Base-by-base conservation (phyloP, 2,113 vertebrate species). In the Daboia siamensis region DNA sequence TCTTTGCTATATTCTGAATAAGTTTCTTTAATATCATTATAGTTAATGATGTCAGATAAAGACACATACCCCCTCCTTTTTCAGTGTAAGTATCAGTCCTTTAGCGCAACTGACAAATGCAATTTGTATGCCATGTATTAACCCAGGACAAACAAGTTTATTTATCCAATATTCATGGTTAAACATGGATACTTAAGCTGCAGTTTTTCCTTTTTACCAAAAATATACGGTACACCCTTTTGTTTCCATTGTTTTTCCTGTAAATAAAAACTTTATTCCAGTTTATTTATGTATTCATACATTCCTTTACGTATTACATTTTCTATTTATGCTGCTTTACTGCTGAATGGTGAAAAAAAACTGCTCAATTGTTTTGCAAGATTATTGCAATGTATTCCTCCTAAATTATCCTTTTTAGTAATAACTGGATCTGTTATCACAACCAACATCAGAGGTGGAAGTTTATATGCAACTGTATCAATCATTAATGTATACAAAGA, bases 401-500 rank as follows among this genome's bases (percentile, higher is more conserved):
- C n/a, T 55, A 29, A 23, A 54, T 86, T 46, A 26, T 86, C 59
- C 46, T 86, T 59, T 54, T 2, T 96, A 99, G 99, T 98, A 26
- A 97, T 99, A 95, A 98, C 98, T 1, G 99, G 99, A 80, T 99
- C 98, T 0, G 97, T 99, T 54, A 99, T 99, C 94, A 98, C 98
- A 4, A 96, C 98, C 0, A 91, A 96, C 93, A 95, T 96, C 0
- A 97, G 97, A 86, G 98, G 98, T 90, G 98, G 98, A 93, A 99
- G 98, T 61, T 96, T 99, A 95, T 98, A 98, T 1, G 98, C 98
- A 94, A 99, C 99, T 0, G 69, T 99, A 96, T 98, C 99, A 0
- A 99, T 99, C 96, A 99, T 99, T 96, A 99, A 98, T 90, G 98
- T 99, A 87, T 99, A 99, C 57, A 99, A 99, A 94, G 99, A 99